phyloP scores from a whole-genome alignment of 2,888 invertebrate species.

The Idaea straminata region DNA sequence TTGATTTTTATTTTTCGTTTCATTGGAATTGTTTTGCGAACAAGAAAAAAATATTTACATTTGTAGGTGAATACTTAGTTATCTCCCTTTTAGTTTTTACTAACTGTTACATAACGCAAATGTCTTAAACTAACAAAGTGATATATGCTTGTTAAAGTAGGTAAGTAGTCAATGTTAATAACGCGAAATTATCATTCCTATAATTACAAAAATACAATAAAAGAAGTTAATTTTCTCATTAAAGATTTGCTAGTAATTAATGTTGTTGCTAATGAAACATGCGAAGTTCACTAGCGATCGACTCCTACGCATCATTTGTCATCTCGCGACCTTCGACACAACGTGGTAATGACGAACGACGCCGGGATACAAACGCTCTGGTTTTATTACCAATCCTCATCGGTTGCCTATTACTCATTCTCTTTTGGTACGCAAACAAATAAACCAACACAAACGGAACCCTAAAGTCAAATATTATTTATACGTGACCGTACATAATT shows the following conservation, averaged over 20 bases:
- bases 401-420: constrained; percentile 6
- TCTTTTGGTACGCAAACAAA: constrained; percentile 2
- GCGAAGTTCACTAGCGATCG: constrained; percentile 61
- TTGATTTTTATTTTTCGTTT: not conserved
- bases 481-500: constrained; percentile 55
- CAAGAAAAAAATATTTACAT: not conserved
- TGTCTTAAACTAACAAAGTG: not conserved
- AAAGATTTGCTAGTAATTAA: constrained; percentile 69
- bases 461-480: constrained; percentile 36
- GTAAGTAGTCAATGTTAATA: not conserved
- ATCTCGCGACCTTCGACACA: constrained; percentile 64
- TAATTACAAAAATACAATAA: not conserved
- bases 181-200: not conserved
- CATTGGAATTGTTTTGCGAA: not conserved
- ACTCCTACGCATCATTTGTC: constrained; percentile 76
- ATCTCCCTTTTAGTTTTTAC: no score
- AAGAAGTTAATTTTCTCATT: constrained; percentile 55
- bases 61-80: not conserved
- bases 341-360: constrained; percentile 63
- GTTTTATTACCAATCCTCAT: constrained; percentile 38
- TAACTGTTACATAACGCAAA: no score
- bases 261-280: constrained; percentile 68
- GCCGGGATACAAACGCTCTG: constrained; percentile 36
- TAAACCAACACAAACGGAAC: constrained; percentile 17
- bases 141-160: not conserved